Percentiles rank a stretch among this genome's conserved stretches.
Evolutionary conservation across 1,140 invertebrate genomes (phyloP).

Genomic region (Dryas iulia): DNA sequence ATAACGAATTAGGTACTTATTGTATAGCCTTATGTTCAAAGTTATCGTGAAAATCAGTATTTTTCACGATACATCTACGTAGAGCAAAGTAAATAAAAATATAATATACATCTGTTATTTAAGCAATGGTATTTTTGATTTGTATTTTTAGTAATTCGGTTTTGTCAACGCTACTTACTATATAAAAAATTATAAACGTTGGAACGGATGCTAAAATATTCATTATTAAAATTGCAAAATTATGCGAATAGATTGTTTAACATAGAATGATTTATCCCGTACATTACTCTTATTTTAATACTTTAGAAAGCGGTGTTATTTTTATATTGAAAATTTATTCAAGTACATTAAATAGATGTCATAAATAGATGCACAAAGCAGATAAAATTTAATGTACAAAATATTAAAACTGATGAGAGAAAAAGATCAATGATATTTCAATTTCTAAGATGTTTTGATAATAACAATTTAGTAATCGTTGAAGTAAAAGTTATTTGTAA

Average conservation of each 20-base stretch:
- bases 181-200: constrained; percentile 20
- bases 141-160: constrained; percentile 10
- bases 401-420: neutral
- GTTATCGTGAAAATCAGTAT: no score
- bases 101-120: constrained; percentile 14
- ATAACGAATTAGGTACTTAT: no score
- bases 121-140: constrained; percentile 21
- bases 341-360: neutral
- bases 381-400: neutral
- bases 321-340: neutral
- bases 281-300: constrained; percentile 2
- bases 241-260: constrained; percentile 42
- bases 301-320: neutral
- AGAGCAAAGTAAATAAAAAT: constrained; percentile 18
- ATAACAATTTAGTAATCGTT: neutral
- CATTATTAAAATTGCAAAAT: constrained; percentile 46
- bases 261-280: constrained; percentile 45
- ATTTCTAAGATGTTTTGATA: neutral
- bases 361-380: neutral
- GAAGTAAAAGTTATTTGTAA: neutral
- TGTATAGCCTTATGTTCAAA: no score
- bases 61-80: neutral
- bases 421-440: no score
- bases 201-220: constrained; percentile 36
- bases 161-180: constrained; percentile 7